phyloP scores from a whole-genome alignment of 2,888 invertebrate genomes.

The Eremobia ochroleuca region DNA sequence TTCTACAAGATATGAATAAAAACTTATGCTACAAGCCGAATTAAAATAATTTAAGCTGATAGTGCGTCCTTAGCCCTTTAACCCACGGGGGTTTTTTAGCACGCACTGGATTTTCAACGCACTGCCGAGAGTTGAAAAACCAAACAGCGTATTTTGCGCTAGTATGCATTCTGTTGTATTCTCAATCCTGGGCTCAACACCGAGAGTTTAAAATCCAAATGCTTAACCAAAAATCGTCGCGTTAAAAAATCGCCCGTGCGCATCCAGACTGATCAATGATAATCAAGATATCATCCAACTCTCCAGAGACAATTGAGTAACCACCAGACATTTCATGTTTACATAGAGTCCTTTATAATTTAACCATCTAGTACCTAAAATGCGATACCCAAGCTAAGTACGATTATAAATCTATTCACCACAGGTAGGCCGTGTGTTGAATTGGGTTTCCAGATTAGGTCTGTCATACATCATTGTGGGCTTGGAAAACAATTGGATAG shows the following conservation, averaged over 20 bases:
- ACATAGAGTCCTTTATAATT: constrained; percentile 26
- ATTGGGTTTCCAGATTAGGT: constrained; percentile 54
- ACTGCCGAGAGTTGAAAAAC: too few species aligned
- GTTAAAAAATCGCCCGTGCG: too few species aligned
- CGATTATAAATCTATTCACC: constrained; percentile 53
- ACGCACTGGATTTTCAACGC: too few species aligned
- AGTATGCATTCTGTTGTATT: too few species aligned
- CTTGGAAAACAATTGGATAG: constrained; percentile 44
- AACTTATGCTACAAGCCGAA: not conserved
- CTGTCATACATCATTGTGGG: constrained; percentile 53
- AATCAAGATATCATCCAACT: constrained; percentile 19
- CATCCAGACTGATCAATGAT: too few species aligned
- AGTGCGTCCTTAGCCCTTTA: too few species aligned
- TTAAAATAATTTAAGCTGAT: not conserved
- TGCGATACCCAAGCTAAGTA: constrained; percentile 19
- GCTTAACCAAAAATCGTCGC: too few species aligned
- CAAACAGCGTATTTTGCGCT: too few species aligned
- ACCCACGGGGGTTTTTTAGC: too few species aligned
- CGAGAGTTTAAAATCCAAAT: too few species aligned
- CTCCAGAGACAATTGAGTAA: not conserved
- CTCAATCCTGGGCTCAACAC: too few species aligned
- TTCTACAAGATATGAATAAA: not conserved
- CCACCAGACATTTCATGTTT: constrained; percentile 15
- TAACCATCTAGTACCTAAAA: constrained; percentile 1
- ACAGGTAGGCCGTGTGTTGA: constrained; percentile 59